A percentile compares a stretch with the other conserved stretches of the same genome.
These are phyloP conservation scores for Phyllopteryx taeniolatus DNA, from an alignment of 2,113 vertebrate species.

Conservation along the genomic window DNA sequence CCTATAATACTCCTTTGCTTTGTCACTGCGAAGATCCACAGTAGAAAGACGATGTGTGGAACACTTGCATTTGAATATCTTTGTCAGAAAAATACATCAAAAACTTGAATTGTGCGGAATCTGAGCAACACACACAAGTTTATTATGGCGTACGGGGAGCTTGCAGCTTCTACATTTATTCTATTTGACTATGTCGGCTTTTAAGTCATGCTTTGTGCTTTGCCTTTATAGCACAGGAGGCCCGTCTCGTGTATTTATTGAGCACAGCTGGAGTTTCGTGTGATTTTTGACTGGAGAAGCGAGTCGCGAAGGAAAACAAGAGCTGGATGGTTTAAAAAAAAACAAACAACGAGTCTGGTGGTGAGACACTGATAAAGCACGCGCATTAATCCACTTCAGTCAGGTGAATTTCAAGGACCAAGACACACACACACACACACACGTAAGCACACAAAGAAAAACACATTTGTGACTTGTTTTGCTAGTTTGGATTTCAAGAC, in stretches of 20 bases:
- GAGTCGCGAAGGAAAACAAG: slow-evolving; percentile 25
- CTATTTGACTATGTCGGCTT: slow-evolving; percentile 10
- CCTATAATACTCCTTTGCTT: neutral
- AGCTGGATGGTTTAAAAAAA: slow-evolving; percentile 19
- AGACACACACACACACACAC: slow-evolving; percentile 15
- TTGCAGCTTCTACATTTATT: slow-evolving; percentile 20
- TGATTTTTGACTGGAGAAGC: slow-evolving; percentile 19
- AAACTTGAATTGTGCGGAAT: slow-evolving; percentile 1
- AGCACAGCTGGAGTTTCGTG: neutral
- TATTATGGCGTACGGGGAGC: neutral
- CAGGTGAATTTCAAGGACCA: slow-evolving; percentile 38
- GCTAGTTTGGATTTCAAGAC: slow-evolving; percentile 17
- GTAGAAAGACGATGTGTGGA: neutral
- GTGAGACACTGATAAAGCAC: slow-evolving; percentile 43
- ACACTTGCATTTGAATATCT: neutral
- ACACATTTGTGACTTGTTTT: slow-evolving; percentile 28
- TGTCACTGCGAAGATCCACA: neutral
- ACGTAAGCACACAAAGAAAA: slow-evolving; percentile 1
- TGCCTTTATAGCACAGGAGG: slow-evolving; percentile 28
- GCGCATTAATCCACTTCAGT: slow-evolving; percentile 39
- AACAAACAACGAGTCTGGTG: slow-evolving; percentile 21
- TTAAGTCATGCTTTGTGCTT: slow-evolving; percentile 16
- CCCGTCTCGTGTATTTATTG: slow-evolving; percentile 9
- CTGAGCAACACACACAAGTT: neutral
- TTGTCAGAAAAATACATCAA: neutral